These are phyloP conservation scores for Zaprionus gabonicus DNA, from an alignment of 1,140 invertebrate species.

Conservation along the genomic window DNA sequence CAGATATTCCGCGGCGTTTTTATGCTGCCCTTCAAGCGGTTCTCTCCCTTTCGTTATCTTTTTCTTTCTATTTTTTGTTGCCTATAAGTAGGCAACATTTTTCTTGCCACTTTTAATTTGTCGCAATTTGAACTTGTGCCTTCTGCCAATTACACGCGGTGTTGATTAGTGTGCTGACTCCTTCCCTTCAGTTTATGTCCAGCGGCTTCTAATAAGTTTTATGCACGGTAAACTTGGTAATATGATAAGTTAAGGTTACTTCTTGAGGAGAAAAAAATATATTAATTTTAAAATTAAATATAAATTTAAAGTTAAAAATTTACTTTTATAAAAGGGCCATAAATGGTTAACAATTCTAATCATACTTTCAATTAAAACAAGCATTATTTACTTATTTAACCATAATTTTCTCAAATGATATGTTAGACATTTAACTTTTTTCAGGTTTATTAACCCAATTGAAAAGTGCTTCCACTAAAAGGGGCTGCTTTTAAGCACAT, in stretches of 20 bases:
- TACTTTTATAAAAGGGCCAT: too few species aligned
- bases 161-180: constrained; percentile 15
- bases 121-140: constrained; percentile 55
- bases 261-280: too few species aligned
- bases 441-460: neutral
- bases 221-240: too few species aligned
- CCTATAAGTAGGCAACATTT: constrained; percentile 8
- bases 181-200: neutral
- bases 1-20: constrained; percentile 40
- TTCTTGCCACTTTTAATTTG: constrained; percentile 66
- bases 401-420: neutral
- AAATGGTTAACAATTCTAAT: too few species aligned
- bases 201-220: constrained; percentile 1
- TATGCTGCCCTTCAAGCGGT: neutral
- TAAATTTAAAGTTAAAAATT: too few species aligned
- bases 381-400: neutral
- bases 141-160: constrained; percentile 55
- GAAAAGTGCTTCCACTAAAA: constrained; percentile 2
- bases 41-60: constrained; percentile 4
- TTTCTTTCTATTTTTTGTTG: constrained; percentile 20
- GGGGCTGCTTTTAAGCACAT: neutral
- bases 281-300: too few species aligned
- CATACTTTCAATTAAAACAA: neutral
- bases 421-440: neutral
- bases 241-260: too few species aligned